Base-by-base conservation (phyloP, 2,888 invertebrate genomes). In the Heliconius cydno region DNA sequence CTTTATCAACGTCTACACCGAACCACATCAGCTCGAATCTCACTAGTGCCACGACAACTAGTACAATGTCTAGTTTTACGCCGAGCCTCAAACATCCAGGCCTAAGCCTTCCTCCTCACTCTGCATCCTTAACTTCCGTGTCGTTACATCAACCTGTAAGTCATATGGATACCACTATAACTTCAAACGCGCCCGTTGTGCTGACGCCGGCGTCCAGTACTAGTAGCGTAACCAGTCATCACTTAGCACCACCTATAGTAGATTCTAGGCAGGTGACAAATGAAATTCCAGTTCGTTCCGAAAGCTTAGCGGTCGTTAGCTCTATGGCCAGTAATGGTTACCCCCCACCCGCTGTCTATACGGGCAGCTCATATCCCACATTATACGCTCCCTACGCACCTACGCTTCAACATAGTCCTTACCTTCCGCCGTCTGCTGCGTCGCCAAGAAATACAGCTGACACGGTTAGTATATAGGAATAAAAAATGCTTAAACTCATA, bases 361-460 rank as follows among this genome's bases (percentile, higher is more conserved):
- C 97, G 78, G 92, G 91, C n/a, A 89, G 90, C 65, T 86, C 91
- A 65, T 94, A 93, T 83, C 96, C 97, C 83, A 96, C 97, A 65
- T 95, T 98, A 82, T 98, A 98, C 88, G 97, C 98, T 22, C 98
- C 98, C 0, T 98, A 97, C 88, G 97, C 97, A 80, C 96, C 97
- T 81, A 96, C 96, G 79, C 90, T 97, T 83, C 96, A 97, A 91
- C 96, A 97, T 91, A 97, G 97, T 87, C 97, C 97, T 67, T 97
- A 97, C 88, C 95, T 97, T 85, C 96, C 96, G 77, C 96, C 97
- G 7, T 93, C 95, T 60, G 96, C 96, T 76, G 96, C 96, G 70
- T 96, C 97, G 67, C 96, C 97, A 41, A 95, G 96, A 82, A 96
- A 96, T 84, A 94, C 96, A 46, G 95, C 96, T 83, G 95, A 96